These are phyloP conservation scores for Echinarachnius parma DNA, from an alignment of 53 echinoderm and acorn worm genomes.

Conservation along the genomic window DNA sequence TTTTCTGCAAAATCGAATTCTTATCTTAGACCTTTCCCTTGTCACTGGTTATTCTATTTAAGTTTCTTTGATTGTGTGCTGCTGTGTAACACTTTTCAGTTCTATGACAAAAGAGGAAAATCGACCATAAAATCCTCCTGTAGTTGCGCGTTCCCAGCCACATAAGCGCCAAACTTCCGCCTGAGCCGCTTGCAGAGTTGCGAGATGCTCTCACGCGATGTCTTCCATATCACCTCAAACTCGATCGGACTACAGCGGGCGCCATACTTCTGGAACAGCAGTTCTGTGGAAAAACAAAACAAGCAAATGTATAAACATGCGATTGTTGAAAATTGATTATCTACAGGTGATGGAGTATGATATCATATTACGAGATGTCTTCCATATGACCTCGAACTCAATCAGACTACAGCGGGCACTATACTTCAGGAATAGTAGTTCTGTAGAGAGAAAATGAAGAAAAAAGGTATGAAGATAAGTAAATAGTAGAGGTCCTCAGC, in stretches of 20 bases:
- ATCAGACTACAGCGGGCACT: no score
- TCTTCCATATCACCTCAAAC: conserved; percentile 85
- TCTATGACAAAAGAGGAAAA: conserved; percentile 37
- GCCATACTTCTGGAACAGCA: conserved; percentile 66
- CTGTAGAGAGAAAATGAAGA: background rate
- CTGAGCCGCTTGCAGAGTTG: conserved; percentile 80
- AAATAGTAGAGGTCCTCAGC: no score
- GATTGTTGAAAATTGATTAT: background rate
- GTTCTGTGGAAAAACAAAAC: conserved; percentile 36
- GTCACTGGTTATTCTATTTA: no score
- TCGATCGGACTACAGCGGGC: conserved; percentile 60
- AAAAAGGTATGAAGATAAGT: background rate
- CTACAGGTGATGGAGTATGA: no score
- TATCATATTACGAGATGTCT: no score
- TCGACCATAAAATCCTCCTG: conserved; percentile 58
- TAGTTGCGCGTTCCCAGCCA: no score
- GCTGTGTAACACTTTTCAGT: no score
- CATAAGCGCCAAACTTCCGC: no score
- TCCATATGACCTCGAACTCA: no score
- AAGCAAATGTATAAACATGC: background rate
- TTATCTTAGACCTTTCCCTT: no score
- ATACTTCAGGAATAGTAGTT: background rate
- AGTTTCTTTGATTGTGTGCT: no score
- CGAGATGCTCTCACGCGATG: conserved; percentile 81
- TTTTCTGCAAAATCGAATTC: no score